Conservation (phyloP, 2,797 vertebrate species). For the Tachyglossus aculeatus region DNA sequence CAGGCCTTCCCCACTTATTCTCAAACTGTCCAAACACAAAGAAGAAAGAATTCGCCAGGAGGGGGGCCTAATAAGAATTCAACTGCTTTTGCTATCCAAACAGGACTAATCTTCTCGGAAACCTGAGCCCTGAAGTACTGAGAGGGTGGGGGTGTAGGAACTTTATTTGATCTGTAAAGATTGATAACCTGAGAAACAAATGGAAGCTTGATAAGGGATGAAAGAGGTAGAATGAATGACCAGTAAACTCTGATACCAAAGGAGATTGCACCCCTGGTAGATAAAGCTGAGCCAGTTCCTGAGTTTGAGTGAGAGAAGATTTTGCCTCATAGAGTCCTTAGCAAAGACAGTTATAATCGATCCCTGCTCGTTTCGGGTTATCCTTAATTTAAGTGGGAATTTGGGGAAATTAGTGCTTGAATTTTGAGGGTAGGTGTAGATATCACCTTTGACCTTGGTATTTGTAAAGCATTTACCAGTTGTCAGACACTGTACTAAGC, state of each 20-base stretch:
- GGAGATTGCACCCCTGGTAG: constrained; percentile 36
- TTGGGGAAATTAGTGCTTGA: too few species aligned
- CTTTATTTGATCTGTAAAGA: constrained; percentile 46
- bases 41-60: background rate
- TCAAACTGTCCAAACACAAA: background rate
- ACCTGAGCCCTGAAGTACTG: background rate
- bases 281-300: background rate
- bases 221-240: constrained; percentile 62
- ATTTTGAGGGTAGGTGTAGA: too few species aligned
- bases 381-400: too few species aligned
- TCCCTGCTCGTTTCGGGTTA: background rate
- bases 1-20: background rate
- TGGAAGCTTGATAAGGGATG: constrained; percentile 47
- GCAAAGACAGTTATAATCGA: background rate
- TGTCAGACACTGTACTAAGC: too few species aligned
- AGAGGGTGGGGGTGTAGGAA: constrained; percentile 13
- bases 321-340: background rate
- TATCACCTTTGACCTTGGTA: too few species aligned
- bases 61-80: background rate
- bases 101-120: constrained; percentile 43
- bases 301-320: constrained; percentile 4
- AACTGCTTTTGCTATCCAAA: background rate
- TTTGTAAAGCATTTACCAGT: too few species aligned
- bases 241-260: constrained; percentile 41
- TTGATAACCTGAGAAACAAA: constrained; percentile 46